Percentiles rank a stretch among this genome's conserved stretches.
These are phyloP conservation scores for Lycorma delicatula DNA, from an alignment of 1,140 invertebrate species.

Conservation along the genomic window DNA sequence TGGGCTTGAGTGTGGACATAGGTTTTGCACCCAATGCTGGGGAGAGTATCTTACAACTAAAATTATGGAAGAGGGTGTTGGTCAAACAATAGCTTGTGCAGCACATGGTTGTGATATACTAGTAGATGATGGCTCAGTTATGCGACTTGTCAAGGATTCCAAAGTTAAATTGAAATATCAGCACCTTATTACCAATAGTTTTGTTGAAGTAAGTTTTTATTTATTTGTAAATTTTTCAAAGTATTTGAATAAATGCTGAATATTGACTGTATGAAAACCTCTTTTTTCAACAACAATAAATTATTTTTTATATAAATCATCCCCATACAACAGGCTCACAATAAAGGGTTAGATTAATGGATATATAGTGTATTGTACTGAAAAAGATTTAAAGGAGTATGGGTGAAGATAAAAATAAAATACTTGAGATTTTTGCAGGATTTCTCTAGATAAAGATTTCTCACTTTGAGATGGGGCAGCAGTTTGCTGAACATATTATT, in stretches of 20 bases:
- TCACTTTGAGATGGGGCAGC: too few species aligned
- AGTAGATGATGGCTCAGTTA: slow-evolving; percentile 93
- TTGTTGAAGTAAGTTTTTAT: slow-evolving; percentile 73
- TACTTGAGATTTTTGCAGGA: too few species aligned
- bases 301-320: too few species aligned
- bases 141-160: slow-evolving; percentile 83
- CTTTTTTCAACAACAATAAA: too few species aligned
- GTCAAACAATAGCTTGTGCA: slow-evolving; percentile 92
- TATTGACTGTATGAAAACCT: too few species aligned
- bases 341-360: too few species aligned
- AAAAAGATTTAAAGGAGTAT: too few species aligned
- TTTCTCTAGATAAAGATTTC: too few species aligned
- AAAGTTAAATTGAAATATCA: slow-evolving; percentile 95
- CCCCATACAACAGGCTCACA: too few species aligned
- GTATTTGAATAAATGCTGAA: not conserved
- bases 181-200: slow-evolving; percentile 96
- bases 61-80: slow-evolving; percentile 95
- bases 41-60: slow-evolving; percentile 95
- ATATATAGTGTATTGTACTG: too few species aligned
- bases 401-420: too few species aligned
- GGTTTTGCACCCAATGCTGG: slow-evolving; percentile 93
- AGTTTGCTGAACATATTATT: too few species aligned
- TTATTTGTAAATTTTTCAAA: slow-evolving; percentile 1
- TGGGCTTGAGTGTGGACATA: slow-evolving; percentile 91
- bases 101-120: slow-evolving; percentile 87